A percentile compares a stretch with the other conserved stretches of the same genome.
Evolutionary conservation across 2,888 invertebrate species (phyloP).

Genomic region (Chrysodeixis includens): DNA sequence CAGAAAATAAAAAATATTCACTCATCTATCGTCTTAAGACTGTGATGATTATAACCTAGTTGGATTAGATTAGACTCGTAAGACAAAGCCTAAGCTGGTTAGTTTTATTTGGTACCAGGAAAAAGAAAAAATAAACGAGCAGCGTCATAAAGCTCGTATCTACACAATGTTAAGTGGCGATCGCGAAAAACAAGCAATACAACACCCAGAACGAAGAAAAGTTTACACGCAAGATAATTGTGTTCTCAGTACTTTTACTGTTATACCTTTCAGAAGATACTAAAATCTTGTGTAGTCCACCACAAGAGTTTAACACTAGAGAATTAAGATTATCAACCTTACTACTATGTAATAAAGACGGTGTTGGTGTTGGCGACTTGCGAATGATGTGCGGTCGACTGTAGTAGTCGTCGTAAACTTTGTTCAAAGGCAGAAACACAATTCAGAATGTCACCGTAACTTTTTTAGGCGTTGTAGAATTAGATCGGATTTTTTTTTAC

Average conservation of each 20-base stretch:
- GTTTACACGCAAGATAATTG: conserved; percentile 71
- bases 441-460: conserved; percentile 37
- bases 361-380: not conserved
- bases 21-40: no score
- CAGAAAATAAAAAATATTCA: no score
- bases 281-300: conserved; percentile 64
- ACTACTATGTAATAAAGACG: not conserved
- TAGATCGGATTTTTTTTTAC: conserved; percentile 39
- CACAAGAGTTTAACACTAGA: not conserved
- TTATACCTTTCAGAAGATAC: conserved; percentile 63
- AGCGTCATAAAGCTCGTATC: conserved; percentile 45
- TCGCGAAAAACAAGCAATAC: conserved; percentile 58
- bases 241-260: conserved; percentile 62
- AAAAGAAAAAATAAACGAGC: conserved; percentile 28
- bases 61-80: not conserved
- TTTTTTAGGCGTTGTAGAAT: conserved; percentile 38
- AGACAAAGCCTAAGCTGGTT: conserved; percentile 9
- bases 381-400: conserved; percentile 1
- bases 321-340: not conserved
- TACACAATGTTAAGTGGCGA: conserved; percentile 53
- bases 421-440: conserved; percentile 54
- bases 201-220: conserved; percentile 58
- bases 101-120: conserved; percentile 20
- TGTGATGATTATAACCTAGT: not conserved
- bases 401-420: conserved; percentile 60